phyloP scores from a whole-genome alignment of 2,113 vertebrate species.

The Chroicocephalus ridibundus region DNA sequence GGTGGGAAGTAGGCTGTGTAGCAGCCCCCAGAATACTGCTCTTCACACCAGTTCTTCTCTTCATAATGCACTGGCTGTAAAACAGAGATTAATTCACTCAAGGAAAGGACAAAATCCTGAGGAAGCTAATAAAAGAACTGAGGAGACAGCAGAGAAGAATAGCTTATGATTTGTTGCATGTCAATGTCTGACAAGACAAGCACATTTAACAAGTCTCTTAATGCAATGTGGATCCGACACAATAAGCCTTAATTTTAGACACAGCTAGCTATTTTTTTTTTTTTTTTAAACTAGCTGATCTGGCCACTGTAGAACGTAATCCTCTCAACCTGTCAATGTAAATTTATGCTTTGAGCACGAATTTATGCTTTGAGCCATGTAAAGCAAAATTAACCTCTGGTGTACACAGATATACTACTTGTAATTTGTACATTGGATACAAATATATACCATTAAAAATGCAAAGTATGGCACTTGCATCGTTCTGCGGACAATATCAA shows the following conservation, averaged over 20 bases:
- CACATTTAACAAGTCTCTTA: background rate
- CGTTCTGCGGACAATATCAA: rapidly evolving
- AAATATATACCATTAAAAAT: background rate
- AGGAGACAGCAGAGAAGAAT: background rate
- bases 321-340: background rate
- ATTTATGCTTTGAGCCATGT: background rate
- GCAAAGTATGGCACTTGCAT: background rate
- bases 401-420: background rate
- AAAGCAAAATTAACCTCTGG: background rate
- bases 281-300: background rate
- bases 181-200: background rate
- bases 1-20: conserved; percentile 95
- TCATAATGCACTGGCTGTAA: conserved; percentile 94
- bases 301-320: background rate
- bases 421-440: background rate
- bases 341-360: background rate
- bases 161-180: background rate
- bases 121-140: background rate
- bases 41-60: conserved; percentile 99
- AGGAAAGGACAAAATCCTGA: background rate
- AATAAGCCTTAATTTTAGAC: background rate
- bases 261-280: background rate
- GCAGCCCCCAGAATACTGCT: conserved; percentile 96
- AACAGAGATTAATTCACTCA: conserved; percentile 28
- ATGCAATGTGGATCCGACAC: background rate